Conservation (phyloP, 2,888 invertebrate genomes). For the Ophion obscuratus region DNA sequence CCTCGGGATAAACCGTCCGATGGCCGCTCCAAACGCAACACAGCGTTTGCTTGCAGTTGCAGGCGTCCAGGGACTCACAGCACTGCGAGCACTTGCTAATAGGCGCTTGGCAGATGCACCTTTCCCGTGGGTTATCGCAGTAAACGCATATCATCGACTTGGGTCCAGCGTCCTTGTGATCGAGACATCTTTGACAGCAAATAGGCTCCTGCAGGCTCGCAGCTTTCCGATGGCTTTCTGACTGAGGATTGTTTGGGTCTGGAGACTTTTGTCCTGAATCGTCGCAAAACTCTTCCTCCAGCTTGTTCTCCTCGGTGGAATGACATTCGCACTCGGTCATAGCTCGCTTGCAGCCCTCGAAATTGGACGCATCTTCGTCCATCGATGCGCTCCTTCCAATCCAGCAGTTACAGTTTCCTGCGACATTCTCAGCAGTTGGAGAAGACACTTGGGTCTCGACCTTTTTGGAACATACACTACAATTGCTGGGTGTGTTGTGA, state of each 20-base stretch:
- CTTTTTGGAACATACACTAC: conserved; percentile 25
- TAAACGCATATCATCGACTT: conserved; percentile 76
- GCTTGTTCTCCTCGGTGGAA: not conserved
- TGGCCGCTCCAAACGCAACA: conserved; percentile 60
- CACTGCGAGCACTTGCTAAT: conserved; percentile 72
- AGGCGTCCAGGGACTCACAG: conserved; percentile 69
- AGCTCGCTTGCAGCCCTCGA: conserved; percentile 39
- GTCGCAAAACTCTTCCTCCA: conserved; percentile 42
- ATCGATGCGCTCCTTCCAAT: not conserved
- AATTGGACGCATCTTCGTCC: conserved; percentile 27
- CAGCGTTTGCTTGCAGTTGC: conserved; percentile 66
- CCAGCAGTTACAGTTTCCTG: conserved; percentile 18
- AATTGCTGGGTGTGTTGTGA: not conserved
- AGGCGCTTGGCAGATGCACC: conserved; percentile 73
- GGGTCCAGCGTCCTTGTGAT: conserved; percentile 11
- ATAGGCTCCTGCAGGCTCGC: conserved; percentile 3
- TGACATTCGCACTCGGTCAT: conserved; percentile 58
- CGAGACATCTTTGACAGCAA: conserved; percentile 21
- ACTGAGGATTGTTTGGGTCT: not conserved
- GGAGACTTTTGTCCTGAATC: conserved; percentile 12
- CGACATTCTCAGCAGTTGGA: not conserved
- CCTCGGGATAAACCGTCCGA: conserved; percentile 49
- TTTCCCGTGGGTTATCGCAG: conserved; percentile 74
- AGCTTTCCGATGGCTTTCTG: not conserved
- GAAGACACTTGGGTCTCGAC: conserved; percentile 17